phyloP scores from a whole-genome alignment of 2,797 vertebrate genomes.

The Steatocranus sp. region DNA sequence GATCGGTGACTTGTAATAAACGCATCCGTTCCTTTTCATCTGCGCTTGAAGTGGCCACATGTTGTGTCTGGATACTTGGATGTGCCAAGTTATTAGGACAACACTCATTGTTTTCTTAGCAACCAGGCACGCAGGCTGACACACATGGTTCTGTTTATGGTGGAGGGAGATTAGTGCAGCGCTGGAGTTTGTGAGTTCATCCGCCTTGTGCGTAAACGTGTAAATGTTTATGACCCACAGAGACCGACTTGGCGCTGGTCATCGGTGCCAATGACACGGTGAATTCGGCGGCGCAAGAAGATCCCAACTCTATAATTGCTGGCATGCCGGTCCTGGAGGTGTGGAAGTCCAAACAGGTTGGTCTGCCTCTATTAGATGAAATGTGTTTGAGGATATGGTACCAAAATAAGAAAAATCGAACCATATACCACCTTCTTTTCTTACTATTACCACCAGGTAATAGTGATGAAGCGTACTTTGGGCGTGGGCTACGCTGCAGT shows the following conservation, averaged over 20 bases:
- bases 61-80: conserved; percentile 50
- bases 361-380: neutral
- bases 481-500: conserved; percentile 83
- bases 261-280: conserved; percentile 78
- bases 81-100: conserved; percentile 52
- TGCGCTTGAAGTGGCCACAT: conserved; percentile 23
- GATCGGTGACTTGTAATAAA: conserved; percentile 19
- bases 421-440: neutral
- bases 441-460: conserved; percentile 60
- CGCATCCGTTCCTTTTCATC: conserved; percentile 14
- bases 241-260: conserved; percentile 75
- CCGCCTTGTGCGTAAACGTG: neutral
- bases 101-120: conserved; percentile 57
- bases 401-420: neutral
- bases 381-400: neutral
- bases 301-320: conserved; percentile 75
- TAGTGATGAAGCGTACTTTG: conserved; percentile 82
- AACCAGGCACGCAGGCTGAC: conserved; percentile 34
- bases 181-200: neutral
- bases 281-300: conserved; percentile 79
- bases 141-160: conserved; percentile 71
- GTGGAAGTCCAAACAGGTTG: conserved; percentile 78
- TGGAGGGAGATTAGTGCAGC: conserved; percentile 35
- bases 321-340: conserved; percentile 74
- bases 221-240: conserved; percentile 47